Conservation (phyloP, 2,797 vertebrate species). For the Parauchenoglanis ngamensis region DNA sequence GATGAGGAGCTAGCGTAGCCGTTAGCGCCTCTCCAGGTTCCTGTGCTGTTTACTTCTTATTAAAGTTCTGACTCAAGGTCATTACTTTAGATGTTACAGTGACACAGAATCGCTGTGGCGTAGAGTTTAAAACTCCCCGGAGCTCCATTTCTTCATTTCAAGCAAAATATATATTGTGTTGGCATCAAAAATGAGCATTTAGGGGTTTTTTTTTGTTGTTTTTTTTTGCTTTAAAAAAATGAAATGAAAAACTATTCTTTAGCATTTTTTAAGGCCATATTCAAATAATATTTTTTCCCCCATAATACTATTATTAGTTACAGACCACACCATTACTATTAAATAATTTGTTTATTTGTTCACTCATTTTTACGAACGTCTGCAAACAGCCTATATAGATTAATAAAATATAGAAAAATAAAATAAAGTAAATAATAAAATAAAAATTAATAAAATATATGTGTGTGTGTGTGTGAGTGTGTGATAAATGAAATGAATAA, state of each 20-base stretch:
- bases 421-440: no score
- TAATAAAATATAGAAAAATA: not conserved
- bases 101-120: not conserved
- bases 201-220: not conserved
- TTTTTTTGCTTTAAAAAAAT: not conserved
- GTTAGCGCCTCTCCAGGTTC: not conserved
- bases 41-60: conserved; percentile 14
- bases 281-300: not conserved
- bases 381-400: not conserved
- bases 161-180: not conserved
- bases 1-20: conserved; percentile 34
- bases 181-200: not conserved
- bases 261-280: not conserved
- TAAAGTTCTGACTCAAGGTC: conserved; percentile 19
- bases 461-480: no score
- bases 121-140: not conserved
- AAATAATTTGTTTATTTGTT: not conserved
- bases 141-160: not conserved
- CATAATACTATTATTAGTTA: not conserved
- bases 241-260: not conserved
- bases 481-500: not conserved
- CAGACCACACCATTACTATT: not conserved
- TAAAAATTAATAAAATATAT: not conserved
- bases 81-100: not conserved
- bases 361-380: not conserved